Percentiles rank a stretch among this genome's conserved stretches.
These are phyloP conservation scores for Lota lota DNA, from an alignment of 2,113 vertebrate species.

Conservation along the genomic window DNA sequence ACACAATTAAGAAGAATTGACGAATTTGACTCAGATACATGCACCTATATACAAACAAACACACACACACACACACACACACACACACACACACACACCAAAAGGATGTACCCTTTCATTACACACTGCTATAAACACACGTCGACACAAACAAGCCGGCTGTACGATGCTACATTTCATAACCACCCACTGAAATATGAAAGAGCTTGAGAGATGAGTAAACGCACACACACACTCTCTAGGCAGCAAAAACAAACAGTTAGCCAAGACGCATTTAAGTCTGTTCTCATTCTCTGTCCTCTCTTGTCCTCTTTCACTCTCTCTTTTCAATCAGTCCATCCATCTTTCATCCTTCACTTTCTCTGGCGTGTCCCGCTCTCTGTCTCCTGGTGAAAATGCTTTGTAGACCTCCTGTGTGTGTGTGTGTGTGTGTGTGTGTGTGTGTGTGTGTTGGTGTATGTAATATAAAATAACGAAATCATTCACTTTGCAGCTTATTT, in stretches of 20 bases:
- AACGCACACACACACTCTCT: slow-evolving; percentile 19
- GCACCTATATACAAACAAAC: background rate
- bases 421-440: no score
- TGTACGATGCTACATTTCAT: slow-evolving; percentile 48
- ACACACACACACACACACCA: slow-evolving; percentile 10
- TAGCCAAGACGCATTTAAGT: slow-evolving; percentile 8
- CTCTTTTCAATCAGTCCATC: background rate
- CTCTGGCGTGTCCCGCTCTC: no score
- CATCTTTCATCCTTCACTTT: no score
- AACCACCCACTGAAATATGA: slow-evolving; percentile 31
- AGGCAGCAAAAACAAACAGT: slow-evolving; percentile 38
- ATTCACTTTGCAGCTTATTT: no score
- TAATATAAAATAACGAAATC: no score
- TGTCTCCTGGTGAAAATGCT: no score
- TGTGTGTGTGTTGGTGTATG: no score
- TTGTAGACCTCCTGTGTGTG: no score
- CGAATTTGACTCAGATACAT: background rate
- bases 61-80: slow-evolving; percentile 9
- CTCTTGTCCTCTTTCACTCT: background rate
- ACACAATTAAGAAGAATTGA: no score
- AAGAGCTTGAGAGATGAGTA: slow-evolving; percentile 40
- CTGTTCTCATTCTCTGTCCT: background rate
- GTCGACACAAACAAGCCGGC: slow-evolving; percentile 36
- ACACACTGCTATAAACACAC: slow-evolving; percentile 25
- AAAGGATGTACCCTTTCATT: slow-evolving; percentile 19